A percentile compares a stretch with the other conserved stretches of the same genome.
phyloP scores from a whole-genome alignment of 2,113 vertebrate species.

The Myrmecobius fasciatus region DNA sequence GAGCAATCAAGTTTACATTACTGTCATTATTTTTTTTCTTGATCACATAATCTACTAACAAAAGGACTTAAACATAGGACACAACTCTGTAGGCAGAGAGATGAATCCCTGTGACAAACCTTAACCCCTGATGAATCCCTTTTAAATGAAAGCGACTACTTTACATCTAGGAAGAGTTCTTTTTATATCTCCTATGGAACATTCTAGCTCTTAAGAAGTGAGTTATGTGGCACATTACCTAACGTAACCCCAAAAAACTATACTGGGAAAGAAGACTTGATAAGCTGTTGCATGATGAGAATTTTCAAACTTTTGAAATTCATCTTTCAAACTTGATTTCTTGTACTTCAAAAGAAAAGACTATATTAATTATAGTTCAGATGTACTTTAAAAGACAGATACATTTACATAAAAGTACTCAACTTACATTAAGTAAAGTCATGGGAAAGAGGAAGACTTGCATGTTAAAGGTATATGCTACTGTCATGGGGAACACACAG shows the following conservation, averaged over 20 bases:
- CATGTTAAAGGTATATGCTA: too few relatives aligned
- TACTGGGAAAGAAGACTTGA: not conserved
- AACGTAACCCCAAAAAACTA: not conserved
- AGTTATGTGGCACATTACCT: too few relatives aligned
- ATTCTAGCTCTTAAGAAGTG: too few relatives aligned
- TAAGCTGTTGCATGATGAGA: not conserved
- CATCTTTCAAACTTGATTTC: too few relatives aligned
- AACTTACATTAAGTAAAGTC: too few relatives aligned
- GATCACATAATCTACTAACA: not conserved
- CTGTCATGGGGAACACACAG: too few relatives aligned
- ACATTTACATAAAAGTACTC: too few relatives aligned
- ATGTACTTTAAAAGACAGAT: too few relatives aligned
- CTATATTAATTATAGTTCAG: too few relatives aligned
- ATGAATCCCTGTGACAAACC: not conserved
- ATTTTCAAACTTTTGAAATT: too few relatives aligned
- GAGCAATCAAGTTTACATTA: not conserved
- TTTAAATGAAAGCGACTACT: not conserved
- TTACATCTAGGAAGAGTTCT: not conserved
- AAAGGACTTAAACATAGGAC: not conserved
- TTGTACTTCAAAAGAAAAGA: too few relatives aligned
- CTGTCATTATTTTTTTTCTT: not conserved
- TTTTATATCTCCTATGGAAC: not conserved
- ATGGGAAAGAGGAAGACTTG: too few relatives aligned
- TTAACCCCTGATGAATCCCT: not conserved
- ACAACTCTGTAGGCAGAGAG: not conserved